Conservation (phyloP, 2,888 invertebrate genomes). For the Drosophila acutilabella region DNA sequence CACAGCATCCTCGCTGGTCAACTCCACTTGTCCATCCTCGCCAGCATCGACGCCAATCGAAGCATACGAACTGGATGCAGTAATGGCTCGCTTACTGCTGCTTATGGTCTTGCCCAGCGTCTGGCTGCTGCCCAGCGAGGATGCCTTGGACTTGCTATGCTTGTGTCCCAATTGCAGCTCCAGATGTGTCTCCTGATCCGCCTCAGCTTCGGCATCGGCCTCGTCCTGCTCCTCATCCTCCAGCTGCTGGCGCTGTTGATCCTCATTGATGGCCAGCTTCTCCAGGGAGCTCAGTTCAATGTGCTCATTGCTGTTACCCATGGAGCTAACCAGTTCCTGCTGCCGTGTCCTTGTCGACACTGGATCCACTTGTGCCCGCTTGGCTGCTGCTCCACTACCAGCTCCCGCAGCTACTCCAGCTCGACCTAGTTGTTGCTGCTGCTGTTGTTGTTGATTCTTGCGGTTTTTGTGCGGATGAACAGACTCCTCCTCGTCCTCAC, state of each 20-base stretch:
- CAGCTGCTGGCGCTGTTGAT: conserved; percentile 33
- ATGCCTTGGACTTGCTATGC: conserved; percentile 79
- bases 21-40: conserved; percentile 20
- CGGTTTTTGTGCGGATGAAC: conserved; percentile 50
- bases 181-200: conserved; percentile 33
- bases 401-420: conserved; percentile 32
- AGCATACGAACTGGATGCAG: conserved; percentile 76
- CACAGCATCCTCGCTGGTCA: conserved; percentile 23
- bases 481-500: conserved; percentile 88
- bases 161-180: conserved; percentile 60
- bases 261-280: conserved; percentile 45
- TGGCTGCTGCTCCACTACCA: conserved; percentile 7
- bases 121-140: conserved; percentile 79
- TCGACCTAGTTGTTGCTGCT: conserved; percentile 13
- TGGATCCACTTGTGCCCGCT: conserved; percentile 29
- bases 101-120: conserved; percentile 75
- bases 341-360: conserved; percentile 18
- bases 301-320: conserved; percentile 70
- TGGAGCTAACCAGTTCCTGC: conserved; percentile 36
- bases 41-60: conserved; percentile 59
- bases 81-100: conserved; percentile 73
- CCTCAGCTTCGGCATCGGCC: conserved; percentile 12
- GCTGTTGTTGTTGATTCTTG: conserved; percentile 49
- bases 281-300: conserved; percentile 82
- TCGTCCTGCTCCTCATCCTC: conserved; percentile 28